A percentile compares a stretch with the other conserved stretches of the same genome.
These are phyloP conservation scores for Morpho deidamia DNA, from an alignment of 2,888 invertebrate species.

Conservation along the genomic window DNA sequence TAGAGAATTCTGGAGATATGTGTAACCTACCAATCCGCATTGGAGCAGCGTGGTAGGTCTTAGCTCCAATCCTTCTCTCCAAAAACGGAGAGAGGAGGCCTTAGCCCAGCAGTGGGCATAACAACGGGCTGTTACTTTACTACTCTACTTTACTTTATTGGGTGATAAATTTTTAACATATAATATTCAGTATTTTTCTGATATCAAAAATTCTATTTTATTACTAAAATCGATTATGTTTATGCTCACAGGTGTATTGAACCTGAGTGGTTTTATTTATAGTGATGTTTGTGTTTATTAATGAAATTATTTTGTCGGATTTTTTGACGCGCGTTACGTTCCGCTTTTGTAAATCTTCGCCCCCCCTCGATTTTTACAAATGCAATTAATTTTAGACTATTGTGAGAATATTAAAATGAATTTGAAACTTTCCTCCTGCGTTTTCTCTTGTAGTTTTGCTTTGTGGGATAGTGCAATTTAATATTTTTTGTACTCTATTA, in stretches of 20 bases:
- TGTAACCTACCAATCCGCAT: too few species aligned
- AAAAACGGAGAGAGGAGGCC: too few species aligned
- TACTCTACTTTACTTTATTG: too few species aligned
- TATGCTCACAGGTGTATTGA: neutral
- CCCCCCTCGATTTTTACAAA: constrained; percentile 50
- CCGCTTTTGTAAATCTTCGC: constrained; percentile 42
- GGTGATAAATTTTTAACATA: too few species aligned
- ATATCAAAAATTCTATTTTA: too few species aligned
- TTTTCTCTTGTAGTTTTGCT: constrained; percentile 58
- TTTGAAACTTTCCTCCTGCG: constrained; percentile 64
- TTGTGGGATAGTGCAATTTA: constrained; percentile 42
- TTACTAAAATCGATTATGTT: neutral
- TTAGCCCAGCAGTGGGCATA: too few species aligned
- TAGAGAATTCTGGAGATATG: too few species aligned
- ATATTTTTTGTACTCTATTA: constrained; percentile 14
- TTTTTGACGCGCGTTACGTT: constrained; percentile 24
- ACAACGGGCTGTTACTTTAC: too few species aligned
- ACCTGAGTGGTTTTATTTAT: constrained; percentile 2
- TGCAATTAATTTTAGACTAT: constrained; percentile 66
- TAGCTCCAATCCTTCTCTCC: too few species aligned
- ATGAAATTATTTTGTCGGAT: constrained; percentile 19
- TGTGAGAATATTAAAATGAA: constrained; percentile 76
- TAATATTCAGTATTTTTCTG: too few species aligned
- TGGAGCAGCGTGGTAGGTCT: too few species aligned
- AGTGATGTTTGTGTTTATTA: constrained; percentile 9